These are phyloP conservation scores for Gadus macrocephalus DNA, from an alignment of 2,113 vertebrate species.

Conservation along the genomic window DNA sequence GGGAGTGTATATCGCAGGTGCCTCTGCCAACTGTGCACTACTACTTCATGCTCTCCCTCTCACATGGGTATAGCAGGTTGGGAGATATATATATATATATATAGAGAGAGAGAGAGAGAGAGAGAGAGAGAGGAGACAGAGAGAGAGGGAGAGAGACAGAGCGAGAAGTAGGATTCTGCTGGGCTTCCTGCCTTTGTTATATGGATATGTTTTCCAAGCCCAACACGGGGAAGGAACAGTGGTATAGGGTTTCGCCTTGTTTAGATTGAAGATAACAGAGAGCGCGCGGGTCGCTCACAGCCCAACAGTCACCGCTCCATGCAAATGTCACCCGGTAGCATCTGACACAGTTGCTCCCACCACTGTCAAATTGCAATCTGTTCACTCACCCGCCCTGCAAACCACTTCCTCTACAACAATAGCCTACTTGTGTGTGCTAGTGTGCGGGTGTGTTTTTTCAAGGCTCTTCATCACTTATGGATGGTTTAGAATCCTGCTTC, in stretches of 20 bases:
- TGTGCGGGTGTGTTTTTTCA: too few species aligned
- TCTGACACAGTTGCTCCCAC: conserved; percentile 38
- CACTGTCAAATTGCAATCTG: conserved; percentile 55
- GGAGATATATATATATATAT: conserved; percentile 26
- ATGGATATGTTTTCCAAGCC: conserved; percentile 69
- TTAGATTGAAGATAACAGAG: conserved; percentile 63
- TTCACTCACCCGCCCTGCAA: conserved; percentile 55
- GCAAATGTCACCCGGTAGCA: conserved; percentile 46
- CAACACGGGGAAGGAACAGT: conserved; percentile 62
- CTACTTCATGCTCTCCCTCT: conserved; percentile 69
- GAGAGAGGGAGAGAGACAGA: conserved; percentile 25
- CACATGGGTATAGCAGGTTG: conserved; percentile 60
- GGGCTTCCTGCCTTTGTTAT: conserved; percentile 72
- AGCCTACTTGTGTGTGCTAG: too few species aligned
- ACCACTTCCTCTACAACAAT: too few species aligned
- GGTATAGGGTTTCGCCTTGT: conserved; percentile 66
- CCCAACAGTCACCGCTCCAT: conserved; percentile 45
- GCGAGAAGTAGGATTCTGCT: conserved; percentile 68
- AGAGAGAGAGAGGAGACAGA: not conserved
- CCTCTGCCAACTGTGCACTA: conserved; percentile 52
- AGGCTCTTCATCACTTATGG: too few species aligned
- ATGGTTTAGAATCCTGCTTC: too few species aligned
- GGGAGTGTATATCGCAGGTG: conserved; percentile 71
- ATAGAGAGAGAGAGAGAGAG: not conserved
- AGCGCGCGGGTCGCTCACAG: conserved; percentile 20